Percentiles rank a stretch among this genome's conserved stretches.
Evolutionary conservation across 1,140 invertebrate genomes (phyloP).

Genomic region (Hylyphantes graminicola): DNA sequence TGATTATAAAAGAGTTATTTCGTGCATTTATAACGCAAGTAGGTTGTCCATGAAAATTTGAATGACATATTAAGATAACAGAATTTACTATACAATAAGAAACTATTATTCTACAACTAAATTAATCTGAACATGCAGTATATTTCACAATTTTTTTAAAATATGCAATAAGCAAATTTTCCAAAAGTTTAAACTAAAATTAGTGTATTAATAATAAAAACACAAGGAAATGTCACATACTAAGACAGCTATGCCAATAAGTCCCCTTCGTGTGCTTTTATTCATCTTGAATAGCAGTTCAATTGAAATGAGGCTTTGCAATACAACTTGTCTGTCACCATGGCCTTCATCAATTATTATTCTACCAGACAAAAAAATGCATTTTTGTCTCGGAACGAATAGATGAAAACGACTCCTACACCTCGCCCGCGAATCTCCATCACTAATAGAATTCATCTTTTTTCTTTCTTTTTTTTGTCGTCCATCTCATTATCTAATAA

Average conservation of each 20-base stretch:
- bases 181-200: background rate
- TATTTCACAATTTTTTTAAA: background rate
- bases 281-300: conserved; percentile 17
- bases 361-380: conserved; percentile 17
- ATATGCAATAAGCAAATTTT: background rate
- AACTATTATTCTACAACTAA: background rate
- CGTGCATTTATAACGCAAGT: too few relatives aligned
- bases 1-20: too few relatives aligned
- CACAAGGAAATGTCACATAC: background rate
- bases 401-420: conserved; percentile 31
- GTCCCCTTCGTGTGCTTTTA: conserved; percentile 28
- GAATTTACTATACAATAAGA: too few relatives aligned
- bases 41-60: background rate
- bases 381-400: background rate
- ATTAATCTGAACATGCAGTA: background rate
- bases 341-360: conserved; percentile 12
- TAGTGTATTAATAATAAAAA: background rate
- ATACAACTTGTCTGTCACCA: background rate
- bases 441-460: conserved; percentile 24
- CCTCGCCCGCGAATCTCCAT: background rate
- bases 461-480: conserved; percentile 22
- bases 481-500: conserved; percentile 20
- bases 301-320: background rate
- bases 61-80: background rate
- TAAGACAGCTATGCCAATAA: conserved; percentile 28